phyloP scores from a whole-genome alignment of 2,797 vertebrate genomes.

The Meda fulgida region DNA sequence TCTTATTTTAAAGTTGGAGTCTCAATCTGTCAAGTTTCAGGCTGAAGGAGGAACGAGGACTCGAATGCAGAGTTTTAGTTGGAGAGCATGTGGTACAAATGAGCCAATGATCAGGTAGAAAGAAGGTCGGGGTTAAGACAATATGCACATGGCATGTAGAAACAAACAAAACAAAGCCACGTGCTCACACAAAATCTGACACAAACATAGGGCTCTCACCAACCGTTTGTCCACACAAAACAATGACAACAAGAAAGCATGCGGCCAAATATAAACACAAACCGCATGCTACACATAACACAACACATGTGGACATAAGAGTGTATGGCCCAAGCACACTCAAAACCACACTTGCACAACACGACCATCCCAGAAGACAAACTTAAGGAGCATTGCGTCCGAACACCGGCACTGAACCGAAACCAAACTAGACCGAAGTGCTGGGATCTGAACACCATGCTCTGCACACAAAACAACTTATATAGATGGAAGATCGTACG shows the following conservation, averaged over 20 bases:
- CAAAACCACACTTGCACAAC: too few relatives aligned
- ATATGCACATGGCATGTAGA: not conserved
- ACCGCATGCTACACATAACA: too few relatives aligned
- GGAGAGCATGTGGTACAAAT: not conserved
- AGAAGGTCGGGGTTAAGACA: too few relatives aligned
- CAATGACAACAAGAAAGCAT: not conserved
- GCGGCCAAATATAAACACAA: not conserved
- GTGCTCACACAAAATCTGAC: too few relatives aligned
- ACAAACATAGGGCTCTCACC: too few relatives aligned
- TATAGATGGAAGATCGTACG: not conserved
- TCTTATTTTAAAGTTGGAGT: not conserved
- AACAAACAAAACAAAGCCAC: not conserved
- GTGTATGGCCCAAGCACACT: too few relatives aligned
- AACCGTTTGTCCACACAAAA: not conserved
- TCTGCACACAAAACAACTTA: too few relatives aligned
- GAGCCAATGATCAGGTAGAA: not conserved
- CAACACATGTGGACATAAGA: not conserved
- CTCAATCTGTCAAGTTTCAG: not conserved
- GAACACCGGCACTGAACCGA: too few relatives aligned
- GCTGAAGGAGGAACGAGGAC: not conserved
- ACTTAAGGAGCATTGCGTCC: too few relatives aligned
- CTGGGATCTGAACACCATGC: too few relatives aligned
- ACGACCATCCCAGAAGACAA: too few relatives aligned
- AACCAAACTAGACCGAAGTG: too few relatives aligned
- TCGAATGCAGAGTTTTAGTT: not conserved